Evolutionary conservation across 2,888 invertebrate species (phyloP).

Genomic region (Xanthorhoe spadicearia): DNA sequence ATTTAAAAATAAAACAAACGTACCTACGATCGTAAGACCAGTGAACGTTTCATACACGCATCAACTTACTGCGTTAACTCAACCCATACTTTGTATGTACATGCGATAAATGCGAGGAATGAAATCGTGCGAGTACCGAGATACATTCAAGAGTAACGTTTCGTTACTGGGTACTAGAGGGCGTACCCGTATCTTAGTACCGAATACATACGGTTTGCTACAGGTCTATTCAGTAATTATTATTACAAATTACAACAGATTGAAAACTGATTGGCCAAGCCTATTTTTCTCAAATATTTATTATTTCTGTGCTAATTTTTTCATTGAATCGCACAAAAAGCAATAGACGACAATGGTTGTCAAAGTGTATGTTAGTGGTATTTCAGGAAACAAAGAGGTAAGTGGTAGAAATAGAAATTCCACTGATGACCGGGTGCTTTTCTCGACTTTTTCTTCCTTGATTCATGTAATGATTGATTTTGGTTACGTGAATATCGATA

Average conservation of each 20-base stretch:
- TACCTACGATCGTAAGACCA: too few relatives aligned
- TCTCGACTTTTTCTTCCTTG: constrained; percentile 67
- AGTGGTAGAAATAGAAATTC: constrained; percentile 76
- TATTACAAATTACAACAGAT: constrained; percentile 66
- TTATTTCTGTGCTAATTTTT: constrained; percentile 64
- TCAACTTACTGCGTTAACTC: too few relatives aligned
- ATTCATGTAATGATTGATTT: constrained; percentile 72
- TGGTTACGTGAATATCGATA: constrained; percentile 68
- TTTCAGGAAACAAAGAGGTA: constrained; percentile 97
- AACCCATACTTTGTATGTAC: too few relatives aligned
- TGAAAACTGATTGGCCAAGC: constrained; percentile 78
- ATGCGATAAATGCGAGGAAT: too few relatives aligned
- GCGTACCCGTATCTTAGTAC: too few relatives aligned
- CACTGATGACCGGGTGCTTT: constrained; percentile 70
- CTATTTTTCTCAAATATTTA: constrained; percentile 72
- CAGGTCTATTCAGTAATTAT: constrained; percentile 65
- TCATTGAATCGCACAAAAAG: constrained; percentile 58
- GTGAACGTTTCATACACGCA: too few relatives aligned
- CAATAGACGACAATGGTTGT: constrained; percentile 89
- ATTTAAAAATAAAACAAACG: too few relatives aligned
- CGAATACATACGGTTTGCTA: too few relatives aligned
- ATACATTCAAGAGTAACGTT: too few relatives aligned
- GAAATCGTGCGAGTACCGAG: too few relatives aligned
- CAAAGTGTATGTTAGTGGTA: constrained; percentile 95
- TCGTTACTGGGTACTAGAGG: too few relatives aligned